Evolutionary conservation across 2,113 vertebrate genomes (phyloP).

Genomic region (Leptobrachium leishanense): DNA sequence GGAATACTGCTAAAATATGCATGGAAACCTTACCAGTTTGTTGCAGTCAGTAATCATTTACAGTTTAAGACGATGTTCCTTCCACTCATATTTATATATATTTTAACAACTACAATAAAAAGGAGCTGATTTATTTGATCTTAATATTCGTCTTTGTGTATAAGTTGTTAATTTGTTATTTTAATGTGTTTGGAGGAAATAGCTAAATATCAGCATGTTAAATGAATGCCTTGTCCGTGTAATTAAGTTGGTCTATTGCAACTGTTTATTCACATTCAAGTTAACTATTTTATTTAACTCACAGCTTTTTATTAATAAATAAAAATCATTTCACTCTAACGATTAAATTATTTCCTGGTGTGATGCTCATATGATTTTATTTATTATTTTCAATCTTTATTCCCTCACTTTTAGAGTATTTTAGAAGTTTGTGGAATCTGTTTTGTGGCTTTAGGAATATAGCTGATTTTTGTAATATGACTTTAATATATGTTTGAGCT

Average conservation of each 20-base stretch:
- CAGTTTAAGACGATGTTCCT: neutral
- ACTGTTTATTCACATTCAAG: neutral
- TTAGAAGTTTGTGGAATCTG: no score
- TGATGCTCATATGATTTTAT: no score
- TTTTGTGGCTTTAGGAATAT: no score
- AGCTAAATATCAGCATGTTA: neutral
- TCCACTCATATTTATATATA: neutral
- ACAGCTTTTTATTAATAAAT: neutral
- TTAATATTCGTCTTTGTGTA: neutral
- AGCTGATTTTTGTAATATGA: no score
- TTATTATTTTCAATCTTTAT: no score
- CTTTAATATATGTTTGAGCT: no score
- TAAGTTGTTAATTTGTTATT: neutral
- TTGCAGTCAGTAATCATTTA: conserved; percentile 12
- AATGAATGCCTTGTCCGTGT: neutral
- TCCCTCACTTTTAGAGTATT: no score
- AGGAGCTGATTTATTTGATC: neutral
- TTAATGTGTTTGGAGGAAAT: neutral
- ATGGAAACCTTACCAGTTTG: conserved; percentile 5
- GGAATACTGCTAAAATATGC: conserved; percentile 33
- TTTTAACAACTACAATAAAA: neutral
- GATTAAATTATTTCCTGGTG: no score
- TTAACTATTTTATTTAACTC: neutral
- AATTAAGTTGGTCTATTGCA: neutral
- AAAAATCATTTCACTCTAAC: no score